These are phyloP conservation scores for Lydus trimaculatus DNA, from an alignment of 2,888 invertebrate genomes.

Conservation along the genomic window DNA sequence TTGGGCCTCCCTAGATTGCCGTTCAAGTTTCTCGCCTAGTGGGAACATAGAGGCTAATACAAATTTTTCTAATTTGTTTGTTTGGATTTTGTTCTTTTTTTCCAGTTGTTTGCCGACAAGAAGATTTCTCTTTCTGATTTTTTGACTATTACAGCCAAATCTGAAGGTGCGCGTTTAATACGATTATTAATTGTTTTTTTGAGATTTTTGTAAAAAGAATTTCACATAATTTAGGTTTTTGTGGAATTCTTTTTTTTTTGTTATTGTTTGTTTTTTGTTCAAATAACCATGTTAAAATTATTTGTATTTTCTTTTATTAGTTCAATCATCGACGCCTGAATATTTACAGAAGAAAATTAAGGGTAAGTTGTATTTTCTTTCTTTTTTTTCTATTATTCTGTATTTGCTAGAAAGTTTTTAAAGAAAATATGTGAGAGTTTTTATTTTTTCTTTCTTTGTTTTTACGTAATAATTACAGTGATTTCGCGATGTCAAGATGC, in stretches of 20 bases:
- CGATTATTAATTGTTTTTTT: conserved; percentile 22
- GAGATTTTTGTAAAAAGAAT: background rate
- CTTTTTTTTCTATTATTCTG: conserved; percentile 7
- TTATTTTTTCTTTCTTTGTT: background rate
- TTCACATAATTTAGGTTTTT: conserved; percentile 14
- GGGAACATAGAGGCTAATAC: too few species aligned
- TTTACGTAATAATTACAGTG: conserved; percentile 53
- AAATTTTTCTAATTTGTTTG: background rate
- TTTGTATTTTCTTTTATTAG: conserved; percentile 39
- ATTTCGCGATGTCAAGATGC: conserved; percentile 59
- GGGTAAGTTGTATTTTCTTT: conserved; percentile 52
- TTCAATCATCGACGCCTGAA: conserved; percentile 49
- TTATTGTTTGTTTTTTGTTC: background rate
- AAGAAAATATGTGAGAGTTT: background rate
- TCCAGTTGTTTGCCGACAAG: conserved; percentile 58
- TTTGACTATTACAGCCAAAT: conserved; percentile 55
- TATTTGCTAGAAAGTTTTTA: background rate
- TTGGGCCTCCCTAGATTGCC: too few species aligned
- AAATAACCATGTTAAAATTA: background rate
- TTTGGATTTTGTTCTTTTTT: conserved; percentile 35
- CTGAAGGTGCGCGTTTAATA: conserved; percentile 51
- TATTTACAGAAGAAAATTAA: conserved; percentile 57
- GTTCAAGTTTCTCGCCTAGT: too few species aligned
- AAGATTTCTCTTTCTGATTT: conserved; percentile 58
- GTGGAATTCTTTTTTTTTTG: background rate